These are phyloP conservation scores for Saimiri boliviensis DNA, from an alignment of 2,113 vertebrate species.

Conservation along the genomic window DNA sequence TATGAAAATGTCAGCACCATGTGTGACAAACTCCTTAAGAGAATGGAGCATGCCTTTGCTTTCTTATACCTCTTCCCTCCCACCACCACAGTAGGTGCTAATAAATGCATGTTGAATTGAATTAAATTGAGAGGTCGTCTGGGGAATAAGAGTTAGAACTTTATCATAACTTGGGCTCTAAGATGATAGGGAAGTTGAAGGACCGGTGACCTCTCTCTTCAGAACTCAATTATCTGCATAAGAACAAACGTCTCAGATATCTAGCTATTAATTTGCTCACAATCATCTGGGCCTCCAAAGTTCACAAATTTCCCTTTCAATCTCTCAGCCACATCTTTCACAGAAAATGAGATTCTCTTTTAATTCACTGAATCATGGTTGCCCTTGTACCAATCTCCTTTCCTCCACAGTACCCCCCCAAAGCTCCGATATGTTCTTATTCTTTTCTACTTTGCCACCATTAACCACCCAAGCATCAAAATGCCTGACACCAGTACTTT, in stretches of 20 bases:
- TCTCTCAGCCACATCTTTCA: not conserved
- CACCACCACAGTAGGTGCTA: not conserved
- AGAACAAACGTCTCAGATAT: slow-evolving; percentile 33
- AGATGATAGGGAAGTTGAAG: not conserved
- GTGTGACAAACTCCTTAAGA: not conserved
- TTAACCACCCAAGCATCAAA: not conserved
- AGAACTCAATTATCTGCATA: slow-evolving; percentile 69
- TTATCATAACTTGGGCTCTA: slow-evolving; percentile 49
- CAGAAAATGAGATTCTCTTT: slow-evolving; percentile 31
- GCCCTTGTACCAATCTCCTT: not conserved
- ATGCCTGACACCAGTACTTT: not conserved
- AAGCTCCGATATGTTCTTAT: not conserved
- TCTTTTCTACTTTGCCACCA: not conserved
- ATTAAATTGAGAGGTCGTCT: slow-evolving; percentile 51
- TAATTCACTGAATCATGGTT: not conserved
- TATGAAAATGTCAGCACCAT: not conserved
- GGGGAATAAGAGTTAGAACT: not conserved
- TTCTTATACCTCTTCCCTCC: not conserved
- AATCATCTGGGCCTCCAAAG: slow-evolving; percentile 32
- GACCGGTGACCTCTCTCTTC: slow-evolving; percentile 59
- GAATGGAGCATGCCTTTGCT: not conserved
- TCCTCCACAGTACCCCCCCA: not conserved
- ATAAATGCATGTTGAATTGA: slow-evolving; percentile 44
- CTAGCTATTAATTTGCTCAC: slow-evolving; percentile 65
- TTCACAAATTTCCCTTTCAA: slow-evolving; percentile 60